phyloP scores from a whole-genome alignment of 2,797 vertebrate genomes.

The Bovichtus variegatus region DNA sequence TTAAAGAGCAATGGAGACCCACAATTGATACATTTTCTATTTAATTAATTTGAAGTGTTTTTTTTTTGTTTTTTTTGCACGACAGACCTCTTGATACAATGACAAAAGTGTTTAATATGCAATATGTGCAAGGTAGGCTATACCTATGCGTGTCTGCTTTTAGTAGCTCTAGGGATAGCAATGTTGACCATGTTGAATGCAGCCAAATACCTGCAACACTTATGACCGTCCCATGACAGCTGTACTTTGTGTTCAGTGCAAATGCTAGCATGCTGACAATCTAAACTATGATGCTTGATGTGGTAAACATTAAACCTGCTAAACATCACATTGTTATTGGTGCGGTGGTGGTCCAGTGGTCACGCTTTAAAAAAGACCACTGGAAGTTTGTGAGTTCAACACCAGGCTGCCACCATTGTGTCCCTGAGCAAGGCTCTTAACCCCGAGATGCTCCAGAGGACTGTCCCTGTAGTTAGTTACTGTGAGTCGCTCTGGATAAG shows the following conservation, averaged over 20 bases:
- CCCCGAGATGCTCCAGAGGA: too few relatives aligned
- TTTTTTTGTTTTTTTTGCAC: neutral
- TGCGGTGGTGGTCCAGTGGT: too few relatives aligned
- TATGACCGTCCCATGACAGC: too few relatives aligned
- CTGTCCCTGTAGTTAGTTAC: too few relatives aligned
- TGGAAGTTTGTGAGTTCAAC: too few relatives aligned
- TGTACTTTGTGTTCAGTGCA: neutral
- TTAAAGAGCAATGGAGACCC: neutral
- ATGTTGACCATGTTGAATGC: too few relatives aligned
- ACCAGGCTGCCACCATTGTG: too few relatives aligned
- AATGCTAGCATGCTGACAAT: neutral
- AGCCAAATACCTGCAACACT: too few relatives aligned
- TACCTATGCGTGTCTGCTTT: neutral
- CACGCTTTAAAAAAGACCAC: too few relatives aligned
- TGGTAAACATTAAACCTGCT: neutral
- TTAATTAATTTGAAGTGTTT: neutral
- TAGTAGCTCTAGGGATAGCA: neutral
- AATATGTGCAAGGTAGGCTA: neutral
- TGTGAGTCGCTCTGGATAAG: too few relatives aligned
- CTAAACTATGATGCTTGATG: neutral
- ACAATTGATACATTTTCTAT: neutral
- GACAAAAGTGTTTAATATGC: neutral
- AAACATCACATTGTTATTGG: neutral
- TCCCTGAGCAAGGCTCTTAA: too few relatives aligned
- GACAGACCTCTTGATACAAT: neutral